Conservation (phyloP, 2,888 invertebrate genomes). For the Crocallis elinguaria region DNA sequence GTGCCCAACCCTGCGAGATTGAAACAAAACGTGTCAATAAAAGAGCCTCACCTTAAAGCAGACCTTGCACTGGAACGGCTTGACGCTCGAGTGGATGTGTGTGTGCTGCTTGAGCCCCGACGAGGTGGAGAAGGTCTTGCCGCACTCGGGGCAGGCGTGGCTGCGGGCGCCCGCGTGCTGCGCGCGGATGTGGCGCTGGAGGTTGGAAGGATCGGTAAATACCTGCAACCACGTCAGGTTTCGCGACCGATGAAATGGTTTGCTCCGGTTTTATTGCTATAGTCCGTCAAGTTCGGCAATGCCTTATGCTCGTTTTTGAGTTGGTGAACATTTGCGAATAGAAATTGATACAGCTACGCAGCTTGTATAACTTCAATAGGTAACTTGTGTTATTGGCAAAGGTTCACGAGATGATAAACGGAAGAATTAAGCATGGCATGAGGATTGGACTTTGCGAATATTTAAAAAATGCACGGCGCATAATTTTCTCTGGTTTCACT, state of each 20-base stretch:
- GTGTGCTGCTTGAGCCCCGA: conserved; percentile 99
- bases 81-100: conserved; percentile 99
- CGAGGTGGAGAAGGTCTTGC: conserved; percentile 98
- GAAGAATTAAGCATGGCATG: too few relatives aligned
- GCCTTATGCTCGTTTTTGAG: neutral
- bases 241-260: conserved; percentile 64
- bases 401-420: too few relatives aligned
- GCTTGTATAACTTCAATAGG: too few relatives aligned
- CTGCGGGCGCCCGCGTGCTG: conserved; percentile 98
- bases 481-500: too few relatives aligned
- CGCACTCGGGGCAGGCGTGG: conserved; percentile 99
- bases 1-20: too few relatives aligned
- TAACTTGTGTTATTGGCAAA: too few relatives aligned
- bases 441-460: too few relatives aligned
- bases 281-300: neutral
- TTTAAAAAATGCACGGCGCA: too few relatives aligned
- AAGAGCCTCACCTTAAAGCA: conserved; percentile 92
- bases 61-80: conserved; percentile 98
- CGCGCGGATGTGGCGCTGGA: conserved; percentile 97
- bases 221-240: conserved; percentile 88
- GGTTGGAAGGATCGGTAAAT: conserved; percentile 98
- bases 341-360: too few relatives aligned
- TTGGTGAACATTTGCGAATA: neutral
- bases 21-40: neutral
- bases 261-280: conserved; percentile 25